phyloP scores from a whole-genome alignment of 2,113 vertebrate genomes.

The Microcebus murinus region DNA sequence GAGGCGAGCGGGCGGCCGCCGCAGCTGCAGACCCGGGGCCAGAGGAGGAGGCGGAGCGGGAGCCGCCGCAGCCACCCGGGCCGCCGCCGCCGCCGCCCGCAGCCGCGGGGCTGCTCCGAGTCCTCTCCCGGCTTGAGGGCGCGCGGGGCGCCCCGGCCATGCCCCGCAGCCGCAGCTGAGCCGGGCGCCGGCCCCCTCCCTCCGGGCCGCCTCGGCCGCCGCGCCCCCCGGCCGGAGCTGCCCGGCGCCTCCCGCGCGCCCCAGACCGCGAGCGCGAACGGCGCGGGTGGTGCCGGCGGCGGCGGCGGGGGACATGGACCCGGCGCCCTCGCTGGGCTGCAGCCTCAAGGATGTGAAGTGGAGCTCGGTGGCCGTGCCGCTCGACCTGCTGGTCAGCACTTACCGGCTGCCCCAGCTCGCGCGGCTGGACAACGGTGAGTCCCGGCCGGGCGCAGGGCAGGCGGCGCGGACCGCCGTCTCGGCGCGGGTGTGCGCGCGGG shows the following conservation, averaged over 20 bases:
- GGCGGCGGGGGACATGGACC: constrained; percentile 80
- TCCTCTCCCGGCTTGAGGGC: constrained; percentile 65
- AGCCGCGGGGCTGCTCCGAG: constrained; percentile 33
- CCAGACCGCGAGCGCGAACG: constrained; percentile 28
- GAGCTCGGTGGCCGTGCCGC: constrained; percentile 92
- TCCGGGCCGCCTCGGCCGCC: constrained; percentile 40
- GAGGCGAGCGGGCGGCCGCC: constrained; percentile 75
- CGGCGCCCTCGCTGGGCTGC: constrained; percentile 83
- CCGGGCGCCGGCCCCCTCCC: not conserved
- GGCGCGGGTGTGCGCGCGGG: not conserved
- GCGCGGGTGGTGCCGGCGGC: constrained; percentile 53
- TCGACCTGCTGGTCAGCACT: constrained; percentile 94
- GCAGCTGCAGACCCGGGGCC: constrained; percentile 76
- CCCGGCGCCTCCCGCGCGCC: constrained; percentile 32
- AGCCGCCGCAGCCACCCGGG: constrained; percentile 40
- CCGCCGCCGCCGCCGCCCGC: constrained; percentile 45
- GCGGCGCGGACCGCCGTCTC: not conserved
- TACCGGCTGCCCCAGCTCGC: constrained; percentile 96
- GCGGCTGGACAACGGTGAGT: constrained; percentile 91
- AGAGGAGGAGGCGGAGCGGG: constrained; percentile 73
- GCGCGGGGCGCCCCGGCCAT: constrained; percentile 69
- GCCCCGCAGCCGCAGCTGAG: constrained; percentile 72
- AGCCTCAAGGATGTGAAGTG: constrained; percentile 96
- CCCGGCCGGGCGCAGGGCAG: not conserved
- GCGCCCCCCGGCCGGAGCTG: constrained; percentile 48